Percentiles rank a stretch among this genome's conserved stretches.
Evolutionary conservation across 2,797 vertebrate species (phyloP).

Genomic region (Avahi laniger): DNA sequence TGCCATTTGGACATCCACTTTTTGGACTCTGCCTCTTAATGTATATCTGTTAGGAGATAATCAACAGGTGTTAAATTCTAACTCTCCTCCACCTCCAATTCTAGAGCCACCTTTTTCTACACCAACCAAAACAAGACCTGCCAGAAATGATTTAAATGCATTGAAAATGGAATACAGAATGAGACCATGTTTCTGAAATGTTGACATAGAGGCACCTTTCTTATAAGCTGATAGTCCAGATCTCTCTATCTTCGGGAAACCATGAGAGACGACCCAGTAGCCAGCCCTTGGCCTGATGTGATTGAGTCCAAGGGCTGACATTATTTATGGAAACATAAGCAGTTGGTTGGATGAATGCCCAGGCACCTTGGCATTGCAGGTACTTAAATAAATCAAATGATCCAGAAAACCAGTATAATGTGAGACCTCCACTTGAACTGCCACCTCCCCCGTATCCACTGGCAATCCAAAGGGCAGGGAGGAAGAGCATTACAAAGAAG

Average conservation of each 20-base stretch:
- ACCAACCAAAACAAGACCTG: background rate
- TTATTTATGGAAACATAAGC: conserved; percentile 72
- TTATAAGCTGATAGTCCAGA: background rate
- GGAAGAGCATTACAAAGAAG: background rate
- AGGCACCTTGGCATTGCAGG: conserved; percentile 63
- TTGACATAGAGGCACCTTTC: background rate
- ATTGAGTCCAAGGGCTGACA: conserved; percentile 55
- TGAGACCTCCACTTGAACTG: conserved; percentile 61
- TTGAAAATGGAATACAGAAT: conserved; percentile 1
- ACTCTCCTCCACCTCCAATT: background rate
- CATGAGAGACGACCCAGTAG: background rate
- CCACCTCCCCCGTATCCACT: background rate
- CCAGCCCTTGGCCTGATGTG: conserved; percentile 56
- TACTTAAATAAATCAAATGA: conserved; percentile 79
- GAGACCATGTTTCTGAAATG: background rate
- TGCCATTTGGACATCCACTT: background rate
- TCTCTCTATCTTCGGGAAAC: conserved; percentile 53
- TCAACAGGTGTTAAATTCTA: background rate
- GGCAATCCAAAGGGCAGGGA: conserved; percentile 44
- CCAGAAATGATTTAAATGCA: background rate
- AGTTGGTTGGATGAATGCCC: conserved; percentile 71
- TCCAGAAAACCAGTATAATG: conserved; percentile 69
- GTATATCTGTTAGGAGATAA: background rate
- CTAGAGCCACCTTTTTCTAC: background rate
- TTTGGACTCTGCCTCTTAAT: background rate